These are phyloP conservation scores for Melanotaenia duboulayi DNA, from an alignment of 2,113 vertebrate species.

Conservation along the genomic window DNA sequence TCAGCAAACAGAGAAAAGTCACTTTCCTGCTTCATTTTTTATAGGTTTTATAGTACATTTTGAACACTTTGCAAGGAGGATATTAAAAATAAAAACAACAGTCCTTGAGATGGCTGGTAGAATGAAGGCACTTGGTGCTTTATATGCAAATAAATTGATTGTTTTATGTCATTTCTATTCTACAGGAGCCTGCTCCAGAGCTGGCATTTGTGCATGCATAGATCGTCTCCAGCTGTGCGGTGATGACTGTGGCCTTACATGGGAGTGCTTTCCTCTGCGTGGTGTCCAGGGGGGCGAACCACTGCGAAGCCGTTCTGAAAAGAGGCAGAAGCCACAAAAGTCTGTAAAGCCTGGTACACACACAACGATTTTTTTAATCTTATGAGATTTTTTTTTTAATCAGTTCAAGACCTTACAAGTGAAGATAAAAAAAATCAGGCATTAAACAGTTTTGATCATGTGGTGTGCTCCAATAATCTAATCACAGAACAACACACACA, in stretches of 20 bases:
- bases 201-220: constrained; percentile 35
- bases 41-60: constrained; percentile 1
- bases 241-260: constrained; percentile 86
- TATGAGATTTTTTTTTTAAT: too few species aligned
- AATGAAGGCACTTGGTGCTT: constrained; percentile 25
- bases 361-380: too few species aligned
- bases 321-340: constrained; percentile 16
- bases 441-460: too few species aligned
- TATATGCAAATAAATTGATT: constrained; percentile 45
- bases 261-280: constrained; percentile 97
- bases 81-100: constrained; percentile 35
- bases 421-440: too few species aligned
- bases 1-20: constrained; percentile 18
- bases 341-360: too few species aligned
- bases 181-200: neutral
- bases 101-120: neutral
- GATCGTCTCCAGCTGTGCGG: constrained; percentile 15
- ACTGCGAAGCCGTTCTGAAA: constrained; percentile 95
- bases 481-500: too few species aligned
- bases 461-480: too few species aligned
- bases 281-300: constrained; percentile 96
- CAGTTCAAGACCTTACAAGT: too few species aligned
- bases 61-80: constrained; percentile 13
- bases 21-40: constrained; percentile 8
- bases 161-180: constrained; percentile 36